Percentiles rank a stretch among this genome's conserved stretches.
Evolutionary conservation across 2,113 vertebrate genomes (phyloP).

Genomic region (Megalops atlanticus): DNA sequence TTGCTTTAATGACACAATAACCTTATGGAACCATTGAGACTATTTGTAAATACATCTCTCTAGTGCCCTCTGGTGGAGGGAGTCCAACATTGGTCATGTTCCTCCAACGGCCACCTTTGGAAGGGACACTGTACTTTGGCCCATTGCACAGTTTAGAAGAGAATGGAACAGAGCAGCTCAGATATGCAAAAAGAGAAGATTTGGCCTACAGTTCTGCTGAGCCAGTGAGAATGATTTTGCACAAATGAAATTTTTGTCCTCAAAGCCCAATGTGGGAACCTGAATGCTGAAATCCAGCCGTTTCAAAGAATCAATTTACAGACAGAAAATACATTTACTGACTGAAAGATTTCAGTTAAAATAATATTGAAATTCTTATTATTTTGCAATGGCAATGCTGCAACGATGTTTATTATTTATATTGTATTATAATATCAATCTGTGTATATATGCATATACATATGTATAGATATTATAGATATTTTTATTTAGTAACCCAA

Average conservation of each 20-base stretch:
- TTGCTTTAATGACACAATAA: constrained; percentile 6
- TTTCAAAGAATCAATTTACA: background rate
- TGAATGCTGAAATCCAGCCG: constrained; percentile 17
- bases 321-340: background rate
- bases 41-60: background rate
- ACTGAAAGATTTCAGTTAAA: background rate
- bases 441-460: constrained; percentile 7
- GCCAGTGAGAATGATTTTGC: background rate
- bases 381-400: background rate
- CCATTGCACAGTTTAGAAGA: no score
- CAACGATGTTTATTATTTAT: constrained; percentile 7
- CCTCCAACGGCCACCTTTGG: background rate
- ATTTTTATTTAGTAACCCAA: constrained; percentile 13
- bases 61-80: constrained; percentile 21
- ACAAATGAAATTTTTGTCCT: background rate
- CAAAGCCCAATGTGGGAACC: background rate
- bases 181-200: background rate
- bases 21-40: constrained; percentile 3
- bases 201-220: background rate
- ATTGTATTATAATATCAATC: constrained; percentile 1
- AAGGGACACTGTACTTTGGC: background rate
- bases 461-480: constrained; percentile 14
- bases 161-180: background rate
- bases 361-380: background rate
- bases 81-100: background rate